These are phyloP conservation scores for Oreochromis aureus DNA, from an alignment of 2,113 vertebrate species.

Conservation along the genomic window DNA sequence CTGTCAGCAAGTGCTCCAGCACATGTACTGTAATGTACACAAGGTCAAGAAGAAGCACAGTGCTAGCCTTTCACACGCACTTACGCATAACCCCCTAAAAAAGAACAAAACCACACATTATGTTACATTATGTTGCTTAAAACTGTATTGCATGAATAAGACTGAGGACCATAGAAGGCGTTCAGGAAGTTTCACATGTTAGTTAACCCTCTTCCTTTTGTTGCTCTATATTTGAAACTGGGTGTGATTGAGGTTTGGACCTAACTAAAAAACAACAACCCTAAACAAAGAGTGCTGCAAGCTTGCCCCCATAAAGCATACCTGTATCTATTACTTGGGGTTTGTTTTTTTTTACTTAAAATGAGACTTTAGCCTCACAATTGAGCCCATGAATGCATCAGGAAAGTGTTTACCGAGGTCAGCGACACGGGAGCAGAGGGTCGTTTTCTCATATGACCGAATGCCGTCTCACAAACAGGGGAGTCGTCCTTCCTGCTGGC, in stretches of 20 bases:
- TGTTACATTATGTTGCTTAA: background rate
- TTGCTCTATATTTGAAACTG: background rate
- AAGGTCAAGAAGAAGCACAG: background rate
- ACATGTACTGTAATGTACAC: conserved; percentile 6
- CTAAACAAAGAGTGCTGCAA: background rate
- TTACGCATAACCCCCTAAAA: background rate
- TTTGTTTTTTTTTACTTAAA: background rate
- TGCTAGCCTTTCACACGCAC: background rate
- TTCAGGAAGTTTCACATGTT: background rate
- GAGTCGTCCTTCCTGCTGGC: background rate
- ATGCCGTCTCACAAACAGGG: background rate
- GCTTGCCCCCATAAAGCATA: background rate
- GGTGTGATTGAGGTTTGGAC: background rate
- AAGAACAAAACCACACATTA: background rate
- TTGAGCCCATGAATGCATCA: background rate
- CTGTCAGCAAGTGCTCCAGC: background rate
- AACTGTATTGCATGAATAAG: background rate
- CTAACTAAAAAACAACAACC: background rate
- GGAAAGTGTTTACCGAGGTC: background rate
- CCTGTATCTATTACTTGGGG: background rate
- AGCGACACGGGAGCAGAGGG: background rate
- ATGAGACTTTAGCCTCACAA: background rate
- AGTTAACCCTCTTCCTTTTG: background rate
- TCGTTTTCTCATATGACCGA: background rate
- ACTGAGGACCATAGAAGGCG: background rate